Evolutionary conservation across 2,888 invertebrate species (phyloP).

Genomic region (Ophonus ardosiacus): DNA sequence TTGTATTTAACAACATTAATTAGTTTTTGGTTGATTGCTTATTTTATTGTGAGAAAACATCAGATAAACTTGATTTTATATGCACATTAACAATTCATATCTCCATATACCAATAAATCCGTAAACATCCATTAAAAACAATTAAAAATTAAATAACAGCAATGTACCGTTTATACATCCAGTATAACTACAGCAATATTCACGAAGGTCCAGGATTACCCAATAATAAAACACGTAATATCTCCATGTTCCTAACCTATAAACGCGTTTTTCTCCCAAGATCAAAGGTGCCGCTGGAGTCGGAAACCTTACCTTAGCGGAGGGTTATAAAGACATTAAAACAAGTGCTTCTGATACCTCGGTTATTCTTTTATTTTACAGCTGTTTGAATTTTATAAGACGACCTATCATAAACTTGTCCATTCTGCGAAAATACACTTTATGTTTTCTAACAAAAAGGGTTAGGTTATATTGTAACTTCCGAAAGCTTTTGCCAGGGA

Average conservation of each 20-base stretch:
- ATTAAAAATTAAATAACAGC: not conserved
- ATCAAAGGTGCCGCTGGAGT: constrained; percentile 65
- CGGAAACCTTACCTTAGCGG: constrained; percentile 43
- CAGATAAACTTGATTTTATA: not conserved
- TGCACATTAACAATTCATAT: too few relatives aligned
- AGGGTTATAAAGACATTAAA: constrained; percentile 66
- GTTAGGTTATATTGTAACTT: constrained; percentile 2
- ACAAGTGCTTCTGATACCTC: constrained; percentile 66
- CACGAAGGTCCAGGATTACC: constrained; percentile 27
- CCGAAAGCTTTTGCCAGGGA: not conserved
- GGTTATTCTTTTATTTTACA: constrained; percentile 67
- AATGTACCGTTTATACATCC: constrained; percentile 11
- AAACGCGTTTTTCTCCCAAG: constrained; percentile 59
- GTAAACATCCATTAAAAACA: not conserved
- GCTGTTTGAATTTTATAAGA: constrained; percentile 68
- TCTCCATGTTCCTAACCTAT: constrained; percentile 56
- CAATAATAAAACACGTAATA: constrained; percentile 60
- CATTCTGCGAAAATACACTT: constrained; percentile 24
- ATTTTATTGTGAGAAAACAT: not conserved
- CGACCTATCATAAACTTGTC: constrained; percentile 53
- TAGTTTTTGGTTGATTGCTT: not conserved
- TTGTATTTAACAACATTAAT: not conserved
- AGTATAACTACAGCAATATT: constrained; percentile 17
- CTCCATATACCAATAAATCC: too few relatives aligned
- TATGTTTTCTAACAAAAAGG: constrained; percentile 21